Conservation (phyloP, 1,140 invertebrate genomes). For the Cryptotermes secundus region DNA sequence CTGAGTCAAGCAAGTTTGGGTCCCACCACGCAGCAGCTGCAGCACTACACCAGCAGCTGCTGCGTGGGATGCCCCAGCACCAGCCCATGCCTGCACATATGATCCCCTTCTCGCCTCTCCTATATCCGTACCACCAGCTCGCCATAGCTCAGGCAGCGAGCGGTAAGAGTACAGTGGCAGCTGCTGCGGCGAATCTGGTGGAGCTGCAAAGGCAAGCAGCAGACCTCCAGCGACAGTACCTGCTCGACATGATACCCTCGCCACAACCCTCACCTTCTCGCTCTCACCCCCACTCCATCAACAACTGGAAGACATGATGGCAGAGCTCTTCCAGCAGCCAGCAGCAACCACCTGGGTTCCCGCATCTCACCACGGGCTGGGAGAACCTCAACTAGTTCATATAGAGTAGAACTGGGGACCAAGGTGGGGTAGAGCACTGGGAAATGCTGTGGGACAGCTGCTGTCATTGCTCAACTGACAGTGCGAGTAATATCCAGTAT, state of each 20-base stretch:
- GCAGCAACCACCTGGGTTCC: background rate
- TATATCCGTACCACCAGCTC: slow-evolving; percentile 85
- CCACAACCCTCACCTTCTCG: slow-evolving; percentile 42
- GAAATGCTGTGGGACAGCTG: background rate
- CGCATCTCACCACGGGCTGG: background rate
- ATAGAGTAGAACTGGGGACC: too few species aligned
- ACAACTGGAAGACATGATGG: slow-evolving; percentile 36
- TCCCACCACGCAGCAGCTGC: slow-evolving; percentile 58
- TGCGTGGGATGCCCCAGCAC: slow-evolving; percentile 49
- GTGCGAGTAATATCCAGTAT: slow-evolving; percentile 3
- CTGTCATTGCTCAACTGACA: background rate
- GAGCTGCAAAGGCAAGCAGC: slow-evolving; percentile 77
- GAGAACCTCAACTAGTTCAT: background rate
- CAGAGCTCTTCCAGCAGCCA: background rate
- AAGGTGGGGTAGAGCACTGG: slow-evolving; percentile 11
- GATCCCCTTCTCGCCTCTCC: slow-evolving; percentile 79
- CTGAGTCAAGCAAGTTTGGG: slow-evolving; percentile 63
- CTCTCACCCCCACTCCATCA: slow-evolving; percentile 29
- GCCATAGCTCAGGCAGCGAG: slow-evolving; percentile 71
- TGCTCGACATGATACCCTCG: slow-evolving; percentile 93
- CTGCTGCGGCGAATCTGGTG: slow-evolving; percentile 58
- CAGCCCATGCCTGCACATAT: slow-evolving; percentile 67
- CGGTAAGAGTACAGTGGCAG: slow-evolving; percentile 55
- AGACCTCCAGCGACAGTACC: slow-evolving; percentile 91
- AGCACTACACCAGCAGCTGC: slow-evolving; percentile 72